These are phyloP conservation scores for Drosophila vallismaia DNA, from an alignment of 2,888 invertebrate genomes.

Conservation along the genomic window DNA sequence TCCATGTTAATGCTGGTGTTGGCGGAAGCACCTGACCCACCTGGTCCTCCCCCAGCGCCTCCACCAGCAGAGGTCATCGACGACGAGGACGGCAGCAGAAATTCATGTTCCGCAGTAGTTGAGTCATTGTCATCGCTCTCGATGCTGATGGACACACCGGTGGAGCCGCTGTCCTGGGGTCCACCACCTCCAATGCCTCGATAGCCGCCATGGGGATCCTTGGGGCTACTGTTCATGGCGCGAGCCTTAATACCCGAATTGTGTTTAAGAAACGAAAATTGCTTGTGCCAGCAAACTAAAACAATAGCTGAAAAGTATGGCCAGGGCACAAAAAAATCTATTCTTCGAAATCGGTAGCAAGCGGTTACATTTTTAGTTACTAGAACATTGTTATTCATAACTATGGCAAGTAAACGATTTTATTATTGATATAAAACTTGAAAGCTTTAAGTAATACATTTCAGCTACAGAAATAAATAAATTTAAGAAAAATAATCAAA, in stretches of 20 bases:
- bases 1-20: constrained; percentile 70
- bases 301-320: not conserved
- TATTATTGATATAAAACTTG: no score
- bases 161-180: constrained; percentile 27
- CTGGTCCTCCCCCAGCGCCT: constrained; percentile 5
- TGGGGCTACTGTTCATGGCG: constrained; percentile 62
- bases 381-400: not conserved
- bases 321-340: not conserved
- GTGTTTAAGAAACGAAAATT: not conserved
- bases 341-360: not conserved
- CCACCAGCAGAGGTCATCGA: constrained; percentile 42
- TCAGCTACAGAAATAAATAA: not conserved
- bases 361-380: not conserved
- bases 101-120: constrained; percentile 70
- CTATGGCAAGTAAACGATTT: no score
- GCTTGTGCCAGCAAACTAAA: constrained; percentile 3
- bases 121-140: constrained; percentile 72
- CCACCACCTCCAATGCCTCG: constrained; percentile 35
- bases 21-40: constrained; percentile 15
- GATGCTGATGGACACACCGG: constrained; percentile 56
- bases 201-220: constrained; percentile 51
- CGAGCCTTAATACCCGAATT: not conserved
- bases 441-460: no score
- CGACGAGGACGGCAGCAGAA: constrained; percentile 58
- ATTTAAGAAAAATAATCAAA: not conserved